Percentiles rank a stretch among this genome's conserved stretches.
Evolutionary conservation across 2,888 invertebrate species (phyloP).

Genomic region (Pseudeuparius sepicola): DNA sequence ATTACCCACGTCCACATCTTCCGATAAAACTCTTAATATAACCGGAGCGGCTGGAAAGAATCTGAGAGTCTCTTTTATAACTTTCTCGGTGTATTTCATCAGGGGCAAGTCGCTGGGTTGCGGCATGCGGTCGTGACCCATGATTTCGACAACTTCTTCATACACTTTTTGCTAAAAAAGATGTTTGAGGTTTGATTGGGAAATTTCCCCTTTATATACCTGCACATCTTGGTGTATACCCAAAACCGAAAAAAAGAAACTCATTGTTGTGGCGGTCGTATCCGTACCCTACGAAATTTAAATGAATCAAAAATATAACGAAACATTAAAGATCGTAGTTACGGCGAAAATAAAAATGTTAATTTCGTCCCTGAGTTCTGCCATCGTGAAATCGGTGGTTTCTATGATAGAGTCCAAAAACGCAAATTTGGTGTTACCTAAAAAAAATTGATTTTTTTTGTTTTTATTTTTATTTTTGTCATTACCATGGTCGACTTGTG

Average conservation of each 20-base stretch:
- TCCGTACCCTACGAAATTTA: slow-evolving; percentile 12
- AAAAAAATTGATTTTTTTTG: too few species aligned
- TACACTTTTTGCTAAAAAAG: slow-evolving; percentile 24
- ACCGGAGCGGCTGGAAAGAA: slow-evolving; percentile 24
- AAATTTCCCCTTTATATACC: slow-evolving; percentile 5
- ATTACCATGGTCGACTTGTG: too few species aligned
- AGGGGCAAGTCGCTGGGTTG: slow-evolving; percentile 19
- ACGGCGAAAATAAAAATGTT: slow-evolving; percentile 15
- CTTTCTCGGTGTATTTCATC: slow-evolving; percentile 25
- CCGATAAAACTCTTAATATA: slow-evolving; percentile 15
- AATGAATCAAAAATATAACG: too few species aligned
- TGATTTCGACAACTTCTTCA: slow-evolving; percentile 21
- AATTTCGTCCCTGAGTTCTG: slow-evolving; percentile 15
- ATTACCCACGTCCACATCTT: slow-evolving; percentile 23
- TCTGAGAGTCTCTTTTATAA: slow-evolving; percentile 26
- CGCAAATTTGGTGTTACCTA: too few species aligned
- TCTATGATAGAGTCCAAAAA: slow-evolving; percentile 14
- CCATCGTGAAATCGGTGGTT: slow-evolving; percentile 4
- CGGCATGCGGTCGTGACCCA: slow-evolving; percentile 17
- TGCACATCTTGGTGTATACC: slow-evolving; percentile 16
- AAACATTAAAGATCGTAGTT: too few species aligned
- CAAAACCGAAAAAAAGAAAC: slow-evolving; percentile 10
- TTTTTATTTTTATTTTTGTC: too few species aligned
- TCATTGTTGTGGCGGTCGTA: slow-evolving; percentile 11
- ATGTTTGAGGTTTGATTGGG: not conserved